Evolutionary conservation across 1,140 invertebrate genomes (phyloP), one percentile per base, ranked within the genome.

Genomic region (Rhizoglyphus robini): DNA sequence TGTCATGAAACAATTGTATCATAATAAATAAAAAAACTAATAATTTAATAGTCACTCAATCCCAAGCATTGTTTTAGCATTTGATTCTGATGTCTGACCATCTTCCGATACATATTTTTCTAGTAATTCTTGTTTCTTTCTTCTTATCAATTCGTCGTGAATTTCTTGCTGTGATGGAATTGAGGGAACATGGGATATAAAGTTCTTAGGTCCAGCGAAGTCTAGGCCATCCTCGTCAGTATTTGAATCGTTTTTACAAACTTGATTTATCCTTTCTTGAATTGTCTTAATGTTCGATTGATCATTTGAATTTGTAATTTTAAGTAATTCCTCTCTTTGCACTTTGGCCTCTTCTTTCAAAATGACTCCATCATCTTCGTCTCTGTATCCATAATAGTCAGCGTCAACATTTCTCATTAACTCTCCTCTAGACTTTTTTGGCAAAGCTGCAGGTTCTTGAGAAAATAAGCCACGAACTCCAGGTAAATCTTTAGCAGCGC

Each of bases 371-470:
- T 99, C 96, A 73, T 99, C 96, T 73, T 98, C 94, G 77, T 99
- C 95, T 72, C 92, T 79, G 74, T 97, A 99, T 0, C 96, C 96
- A 80, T 99, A 99, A 77, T 99, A 99, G 77, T 96, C 90, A 0
- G 93, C 92, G 79, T 97, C 93, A 25, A 98, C 91, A 72, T 98
- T 87, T 73, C 92, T 88, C 93, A 98, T 97, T 34, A 99, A 78
- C 76, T 99, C 96, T 0, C 89, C 91, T 61, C 94, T 82, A 0
- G 91, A 95, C 77, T 95, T 94, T 49, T 90, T 80, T 0, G 88
- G 86, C 0, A 88, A 85, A 25, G 86, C 83, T 5, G 89, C 88
- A 25, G 90, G 88, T 75, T 95, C 91, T 76, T 96, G 89, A 75
- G 97, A 90, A 80, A 99, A 99, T 13, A 99, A 75, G 77, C 99